phyloP scores from a whole-genome alignment of 2,888 invertebrate species.

The Schizaphis graminum region DNA sequence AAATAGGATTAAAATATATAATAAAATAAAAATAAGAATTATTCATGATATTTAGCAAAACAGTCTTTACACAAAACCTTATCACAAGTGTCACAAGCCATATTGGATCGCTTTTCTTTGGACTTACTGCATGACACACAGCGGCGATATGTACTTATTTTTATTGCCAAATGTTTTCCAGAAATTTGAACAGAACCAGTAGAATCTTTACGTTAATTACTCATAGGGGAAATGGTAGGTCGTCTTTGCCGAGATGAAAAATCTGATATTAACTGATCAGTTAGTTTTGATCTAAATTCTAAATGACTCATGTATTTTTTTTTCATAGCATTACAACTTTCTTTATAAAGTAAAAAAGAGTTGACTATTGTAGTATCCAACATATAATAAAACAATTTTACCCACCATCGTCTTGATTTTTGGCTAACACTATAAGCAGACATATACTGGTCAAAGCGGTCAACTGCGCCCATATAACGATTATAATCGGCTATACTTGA shows the following conservation, averaged over 20 bases:
- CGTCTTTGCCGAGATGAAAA: neutral
- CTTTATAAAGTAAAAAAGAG: neutral
- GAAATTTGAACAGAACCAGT: neutral
- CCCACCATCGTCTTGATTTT: constrained; percentile 19
- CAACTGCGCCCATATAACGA: constrained; percentile 67
- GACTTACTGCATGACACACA: neutral
- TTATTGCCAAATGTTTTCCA: constrained; percentile 4
- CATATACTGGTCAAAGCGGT: constrained; percentile 23
- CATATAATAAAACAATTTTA: constrained; percentile 25
- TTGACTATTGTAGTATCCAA: constrained; percentile 12
- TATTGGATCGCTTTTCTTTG: neutral
- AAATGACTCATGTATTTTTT: neutral
- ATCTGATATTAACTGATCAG: neutral
- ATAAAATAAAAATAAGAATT: no score
- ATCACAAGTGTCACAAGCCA: neutral
- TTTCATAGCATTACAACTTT: neutral
- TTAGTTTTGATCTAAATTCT: constrained; percentile 10
- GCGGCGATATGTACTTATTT: neutral
- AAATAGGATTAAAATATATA: no score
- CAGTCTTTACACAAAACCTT: neutral
- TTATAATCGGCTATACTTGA: constrained; percentile 67
- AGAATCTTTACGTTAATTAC: neutral
- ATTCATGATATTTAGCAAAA: constrained; percentile 18
- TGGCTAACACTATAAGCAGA: neutral
- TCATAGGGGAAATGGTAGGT: neutral